These are phyloP conservation scores for Netelia virgata DNA, from an alignment of 2,888 invertebrate species.

Conservation along the genomic window DNA sequence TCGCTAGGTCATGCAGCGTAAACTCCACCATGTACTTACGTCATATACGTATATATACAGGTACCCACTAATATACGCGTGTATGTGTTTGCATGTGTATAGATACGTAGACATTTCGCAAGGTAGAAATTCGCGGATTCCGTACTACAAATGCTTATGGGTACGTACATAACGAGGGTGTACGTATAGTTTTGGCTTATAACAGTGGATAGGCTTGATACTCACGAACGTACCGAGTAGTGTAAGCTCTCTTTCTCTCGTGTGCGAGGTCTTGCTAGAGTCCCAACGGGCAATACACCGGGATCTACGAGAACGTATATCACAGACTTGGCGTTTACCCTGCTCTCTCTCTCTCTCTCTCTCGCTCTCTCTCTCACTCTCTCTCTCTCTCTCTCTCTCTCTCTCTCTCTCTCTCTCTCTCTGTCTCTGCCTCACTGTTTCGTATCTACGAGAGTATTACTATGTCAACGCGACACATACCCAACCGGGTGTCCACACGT, in stretches of 20 bases:
- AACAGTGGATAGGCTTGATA: conserved; percentile 52
- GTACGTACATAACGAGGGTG: conserved; percentile 16
- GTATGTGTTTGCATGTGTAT: not conserved
- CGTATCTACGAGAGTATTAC: conserved; percentile 1
- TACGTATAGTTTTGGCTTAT: conserved; percentile 21
- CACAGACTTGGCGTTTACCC: not conserved
- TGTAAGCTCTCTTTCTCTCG: conserved; percentile 46
- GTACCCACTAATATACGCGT: not conserved
- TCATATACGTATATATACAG: not conserved
- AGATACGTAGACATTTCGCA: not conserved
- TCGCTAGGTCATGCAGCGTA: not conserved
- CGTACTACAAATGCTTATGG: not conserved
- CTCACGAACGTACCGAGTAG: conserved; percentile 30
- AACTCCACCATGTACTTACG: not conserved
- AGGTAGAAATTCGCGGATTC: conserved; percentile 3
- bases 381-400: conserved; percentile 45
- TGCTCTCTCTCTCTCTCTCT: conserved; percentile 45
- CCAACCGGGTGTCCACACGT: conserved; percentile 19
- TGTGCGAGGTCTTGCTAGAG: conserved; percentile 2
- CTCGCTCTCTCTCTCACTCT: conserved; percentile 36
- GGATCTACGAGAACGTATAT: conserved; percentile 15
- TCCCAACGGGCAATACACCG: conserved; percentile 8
- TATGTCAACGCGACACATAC: conserved; percentile 42
- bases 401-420: conserved; percentile 47
- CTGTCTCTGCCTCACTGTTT: conserved; percentile 21